Conservation (phyloP, 53 echinoderm and acorn worm species). For the Patiria pectinifera region DNA sequence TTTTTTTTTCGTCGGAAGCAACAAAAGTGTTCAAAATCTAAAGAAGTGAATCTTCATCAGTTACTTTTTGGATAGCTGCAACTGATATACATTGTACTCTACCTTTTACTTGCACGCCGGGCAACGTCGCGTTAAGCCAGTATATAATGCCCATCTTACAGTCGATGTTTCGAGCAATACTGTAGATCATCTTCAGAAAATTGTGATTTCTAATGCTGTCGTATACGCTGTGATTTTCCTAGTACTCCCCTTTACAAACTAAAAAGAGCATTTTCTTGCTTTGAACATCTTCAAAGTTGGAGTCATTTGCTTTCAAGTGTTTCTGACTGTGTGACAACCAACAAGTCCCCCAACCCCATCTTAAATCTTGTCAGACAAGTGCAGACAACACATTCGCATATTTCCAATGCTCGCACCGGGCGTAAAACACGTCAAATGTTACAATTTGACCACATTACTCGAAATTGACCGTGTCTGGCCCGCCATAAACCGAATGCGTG, state of each 20-base stretch:
- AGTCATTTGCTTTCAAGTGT: neutral
- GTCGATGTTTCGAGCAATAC: too few species aligned
- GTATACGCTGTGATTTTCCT: neutral
- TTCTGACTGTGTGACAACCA: neutral
- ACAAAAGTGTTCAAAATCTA: too few species aligned
- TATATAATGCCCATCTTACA: too few species aligned
- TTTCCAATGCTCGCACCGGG: neutral
- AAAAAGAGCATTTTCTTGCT: neutral
- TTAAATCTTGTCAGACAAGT: constrained; percentile 33
- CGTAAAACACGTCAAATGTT: constrained; percentile 16
- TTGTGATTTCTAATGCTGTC: too few species aligned
- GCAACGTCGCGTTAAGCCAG: too few species aligned
- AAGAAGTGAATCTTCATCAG: too few species aligned
- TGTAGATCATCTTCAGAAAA: too few species aligned
- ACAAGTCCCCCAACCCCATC: neutral
- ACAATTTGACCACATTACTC: constrained; percentile 29
- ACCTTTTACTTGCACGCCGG: too few species aligned
- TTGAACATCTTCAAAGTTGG: neutral
- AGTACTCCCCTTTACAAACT: neutral
- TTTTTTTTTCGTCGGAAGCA: too few species aligned
- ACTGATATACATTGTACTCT: too few species aligned
- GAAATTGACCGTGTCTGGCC: constrained; percentile 1
- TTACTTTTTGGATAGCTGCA: too few species aligned
- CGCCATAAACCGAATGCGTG: constrained; percentile 6
- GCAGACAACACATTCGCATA: constrained; percentile 22